Percentiles rank a stretch among this genome's conserved stretches.
Conservation (phyloP, 2,113 vertebrate genomes). For the Lagenorhynchus albirostris region DNA sequence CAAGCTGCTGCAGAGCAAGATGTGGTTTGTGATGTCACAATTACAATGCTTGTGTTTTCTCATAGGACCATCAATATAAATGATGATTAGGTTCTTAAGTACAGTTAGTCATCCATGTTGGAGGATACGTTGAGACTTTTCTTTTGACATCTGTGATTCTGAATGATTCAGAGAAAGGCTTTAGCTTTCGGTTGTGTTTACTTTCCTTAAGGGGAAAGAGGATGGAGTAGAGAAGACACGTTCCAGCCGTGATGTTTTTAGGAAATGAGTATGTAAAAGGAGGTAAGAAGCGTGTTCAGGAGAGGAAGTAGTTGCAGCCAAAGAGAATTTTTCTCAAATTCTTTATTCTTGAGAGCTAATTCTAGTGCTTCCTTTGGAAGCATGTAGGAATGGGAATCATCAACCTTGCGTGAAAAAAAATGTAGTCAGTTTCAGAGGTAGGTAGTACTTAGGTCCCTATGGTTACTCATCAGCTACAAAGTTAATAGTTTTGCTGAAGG, state of each 20-base stretch:
- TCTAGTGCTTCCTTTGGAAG: background rate
- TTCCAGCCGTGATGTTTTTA: background rate
- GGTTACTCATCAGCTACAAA: background rate
- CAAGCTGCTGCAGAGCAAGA: background rate
- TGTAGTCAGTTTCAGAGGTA: background rate
- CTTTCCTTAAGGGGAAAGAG: background rate
- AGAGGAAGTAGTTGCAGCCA: background rate
- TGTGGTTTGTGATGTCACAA: background rate
- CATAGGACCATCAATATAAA: background rate
- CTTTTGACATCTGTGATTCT: background rate
- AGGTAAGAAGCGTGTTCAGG: background rate
- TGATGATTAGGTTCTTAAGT: background rate
- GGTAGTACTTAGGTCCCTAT: conserved; percentile 12
- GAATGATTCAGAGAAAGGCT: background rate
- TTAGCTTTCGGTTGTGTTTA: background rate
- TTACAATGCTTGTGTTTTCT: background rate
- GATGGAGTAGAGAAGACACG: background rate
- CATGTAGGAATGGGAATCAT: background rate
- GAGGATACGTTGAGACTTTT: background rate
- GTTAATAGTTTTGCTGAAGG: background rate
- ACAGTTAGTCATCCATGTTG: background rate
- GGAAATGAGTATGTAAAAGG: background rate
- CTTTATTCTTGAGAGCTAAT: background rate
- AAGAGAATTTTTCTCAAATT: conserved; percentile 11
- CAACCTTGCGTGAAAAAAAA: background rate